Evolutionary conservation across 2,888 invertebrate species (phyloP).

Genomic region (Cephus sareptanus): DNA sequence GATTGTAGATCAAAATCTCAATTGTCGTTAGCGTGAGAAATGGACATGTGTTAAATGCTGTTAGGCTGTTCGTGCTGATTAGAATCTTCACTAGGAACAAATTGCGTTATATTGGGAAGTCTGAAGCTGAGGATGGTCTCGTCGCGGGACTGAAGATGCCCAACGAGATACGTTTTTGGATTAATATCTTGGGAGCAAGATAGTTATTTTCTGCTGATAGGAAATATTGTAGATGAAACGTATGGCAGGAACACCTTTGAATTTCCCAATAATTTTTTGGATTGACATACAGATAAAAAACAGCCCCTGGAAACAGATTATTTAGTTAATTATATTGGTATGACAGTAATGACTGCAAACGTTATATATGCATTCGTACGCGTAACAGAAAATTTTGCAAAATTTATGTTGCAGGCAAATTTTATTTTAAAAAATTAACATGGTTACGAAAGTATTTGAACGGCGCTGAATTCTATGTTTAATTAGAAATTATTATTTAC

Average conservation of each 20-base stretch:
- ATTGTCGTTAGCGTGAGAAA: conserved; percentile 44
- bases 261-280: not conserved
- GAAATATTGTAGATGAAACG: not conserved
- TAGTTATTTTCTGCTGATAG: not conserved
- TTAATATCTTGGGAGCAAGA: not conserved
- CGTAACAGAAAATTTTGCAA: not conserved
- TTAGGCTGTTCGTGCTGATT: conserved; percentile 8
- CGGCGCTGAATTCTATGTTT: not conserved
- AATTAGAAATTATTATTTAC: not conserved
- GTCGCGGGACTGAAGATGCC: conserved; percentile 19
- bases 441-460: too few species aligned
- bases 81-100: conserved; percentile 7
- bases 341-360: not conserved
- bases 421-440: too few species aligned
- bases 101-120: conserved; percentile 16
- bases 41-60: conserved; percentile 47
- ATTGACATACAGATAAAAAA: not conserved
- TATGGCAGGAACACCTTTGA: not conserved
- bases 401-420: not conserved
- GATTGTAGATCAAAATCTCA: conserved; percentile 42
- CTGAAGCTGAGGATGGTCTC: conserved; percentile 12
- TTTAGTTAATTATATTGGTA: too few species aligned
- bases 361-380: not conserved
- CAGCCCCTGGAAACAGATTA: too few species aligned
- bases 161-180: conserved; percentile 12